Percentiles rank a stretch among this genome's conserved stretches.
These are phyloP conservation scores for Steatocranus sp. DNA, from an alignment of 2,797 vertebrate genomes.

Conservation along the genomic window DNA sequence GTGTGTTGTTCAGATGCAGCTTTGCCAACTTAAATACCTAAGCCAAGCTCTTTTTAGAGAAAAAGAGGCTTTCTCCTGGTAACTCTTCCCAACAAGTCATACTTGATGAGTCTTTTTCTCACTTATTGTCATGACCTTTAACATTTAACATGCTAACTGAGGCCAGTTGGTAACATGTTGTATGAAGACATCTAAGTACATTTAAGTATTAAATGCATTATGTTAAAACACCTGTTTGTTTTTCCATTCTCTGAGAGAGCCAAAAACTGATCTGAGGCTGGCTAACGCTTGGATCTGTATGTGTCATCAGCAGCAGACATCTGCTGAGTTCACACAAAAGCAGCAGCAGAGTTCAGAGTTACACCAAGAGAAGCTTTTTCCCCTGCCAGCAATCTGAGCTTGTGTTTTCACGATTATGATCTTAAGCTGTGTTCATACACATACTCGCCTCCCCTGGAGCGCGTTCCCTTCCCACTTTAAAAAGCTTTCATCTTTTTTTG, in stretches of 20 bases:
- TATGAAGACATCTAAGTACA: not conserved
- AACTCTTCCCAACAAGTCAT: accelerated
- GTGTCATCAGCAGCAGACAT: slow-evolving; percentile 55
- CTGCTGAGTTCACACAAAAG: slow-evolving; percentile 53
- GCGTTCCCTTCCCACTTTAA: slow-evolving; percentile 24
- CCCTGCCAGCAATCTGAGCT: not conserved
- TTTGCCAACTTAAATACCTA: not conserved
- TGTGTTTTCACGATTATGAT: slow-evolving; percentile 57
- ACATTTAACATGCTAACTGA: not conserved
- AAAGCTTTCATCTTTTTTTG: slow-evolving; percentile 48
- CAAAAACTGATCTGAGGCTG: not conserved
- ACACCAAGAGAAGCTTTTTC: slow-evolving; percentile 9
- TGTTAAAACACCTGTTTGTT: not conserved
- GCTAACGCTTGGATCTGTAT: not conserved
- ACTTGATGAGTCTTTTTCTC: not conserved
- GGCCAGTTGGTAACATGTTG: not conserved
- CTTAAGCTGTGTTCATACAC: slow-evolving; percentile 55
- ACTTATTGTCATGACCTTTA: not conserved
- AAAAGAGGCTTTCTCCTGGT: not conserved
- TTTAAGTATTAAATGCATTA: not conserved
- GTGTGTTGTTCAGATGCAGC: not conserved
- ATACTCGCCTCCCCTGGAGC: slow-evolving; percentile 39
- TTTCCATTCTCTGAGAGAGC: not conserved
- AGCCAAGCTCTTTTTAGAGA: not conserved
- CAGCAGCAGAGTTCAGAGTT: slow-evolving; percentile 20